Evolutionary conservation across 2,888 invertebrate genomes (phyloP), one percentile per base, ranked within the genome.

Genomic region (Arge pagana): DNA sequence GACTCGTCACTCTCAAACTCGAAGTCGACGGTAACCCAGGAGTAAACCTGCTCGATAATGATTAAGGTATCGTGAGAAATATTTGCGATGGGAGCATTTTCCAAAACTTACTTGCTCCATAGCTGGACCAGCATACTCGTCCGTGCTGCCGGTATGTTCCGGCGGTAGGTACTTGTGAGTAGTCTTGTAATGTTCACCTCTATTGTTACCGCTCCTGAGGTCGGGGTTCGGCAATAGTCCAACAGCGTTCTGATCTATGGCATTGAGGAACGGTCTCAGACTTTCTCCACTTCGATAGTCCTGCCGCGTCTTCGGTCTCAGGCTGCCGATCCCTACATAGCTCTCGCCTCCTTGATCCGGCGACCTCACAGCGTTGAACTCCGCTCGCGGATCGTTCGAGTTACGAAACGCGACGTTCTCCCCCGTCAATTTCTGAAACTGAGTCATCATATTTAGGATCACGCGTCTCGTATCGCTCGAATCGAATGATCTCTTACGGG

Each of bases 1-100:
- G 83, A 82, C 10, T 77, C 76, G 13, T 79, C 77, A 0, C 82
- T 81, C 3, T 84, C 83, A 70, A 85, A 92, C 42, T 84, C 84
- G 67, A 86, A 90, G 69, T 92, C 91, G 4, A 92, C 74, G 26
- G 81, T 80, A 56, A 84, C 85, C 91, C 91, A 92, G 53, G 85
- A 84, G 70, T 88, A 89, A 16, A 87, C 78, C 18, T 78, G 56
- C 28, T n/a, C n/a, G 63, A 56, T 28, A 61, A 51, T 23, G 49
- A 50, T 55, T 18, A 28, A 23, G 8, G 16, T 35, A 21, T 5
- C 10, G 18, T 13, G 4, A 33, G 19, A 28, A 30, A 26, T 18
- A 33, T 45, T 13, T n/a, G 4, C 8, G n/a, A 11, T 7, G 24
- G 8, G 26, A 8, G 10, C 2, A 24, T 5, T 0, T 13, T 13